Base-by-base conservation (phyloP, 2,888 invertebrate species). In the Andrena haemorrhoa region DNA sequence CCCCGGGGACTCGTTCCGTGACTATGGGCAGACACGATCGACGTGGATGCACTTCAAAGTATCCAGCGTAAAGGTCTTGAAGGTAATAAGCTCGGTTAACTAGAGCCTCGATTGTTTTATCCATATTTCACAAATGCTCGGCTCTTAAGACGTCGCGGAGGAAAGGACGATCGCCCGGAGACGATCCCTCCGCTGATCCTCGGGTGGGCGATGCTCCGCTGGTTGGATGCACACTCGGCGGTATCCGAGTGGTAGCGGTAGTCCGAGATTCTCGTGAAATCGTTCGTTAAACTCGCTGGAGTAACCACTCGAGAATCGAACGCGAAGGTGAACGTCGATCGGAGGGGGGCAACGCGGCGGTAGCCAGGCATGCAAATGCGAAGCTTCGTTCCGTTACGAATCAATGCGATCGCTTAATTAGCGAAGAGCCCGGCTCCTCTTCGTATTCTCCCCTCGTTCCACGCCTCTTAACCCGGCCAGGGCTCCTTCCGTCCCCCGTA, bases 321-420 rank as follows among this genome's bases (percentile, higher is more conserved):
- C 79, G 63, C 61, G 77, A 87, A 84, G 71, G 82, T 82, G 77
- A 82, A 77, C 81, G 71, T 68, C 60, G 83, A 75, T 66, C 64
- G 51, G 56, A 26, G 20, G 8, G 53, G 23, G 56, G 76, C 77
- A 77, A 80, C 79, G 75, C 65, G 69, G 75, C 77, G 70, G 29
- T 58, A 82, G 61, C 75, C 74, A 41, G 72, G 75, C 87, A 88
- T 88, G 87, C 88, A 88, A 88, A 88, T 88, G 83, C 79, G 74
- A 41, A 65, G 82, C 78, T 79, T 75, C 80, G 75, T 82, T 80
- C 83, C 73, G 87, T 87, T 86, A 84, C 85, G 82, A 89, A 89
- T 87, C 86, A 86, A 89, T 85, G 82, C 83, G 85, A 89, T 89
- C 88, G 84, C 89, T 89, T 89, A 89, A 89, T 89, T 89, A 89